Evolutionary conservation across 2,113 vertebrate species (phyloP).

Genomic region (Hiodon alosoides): DNA sequence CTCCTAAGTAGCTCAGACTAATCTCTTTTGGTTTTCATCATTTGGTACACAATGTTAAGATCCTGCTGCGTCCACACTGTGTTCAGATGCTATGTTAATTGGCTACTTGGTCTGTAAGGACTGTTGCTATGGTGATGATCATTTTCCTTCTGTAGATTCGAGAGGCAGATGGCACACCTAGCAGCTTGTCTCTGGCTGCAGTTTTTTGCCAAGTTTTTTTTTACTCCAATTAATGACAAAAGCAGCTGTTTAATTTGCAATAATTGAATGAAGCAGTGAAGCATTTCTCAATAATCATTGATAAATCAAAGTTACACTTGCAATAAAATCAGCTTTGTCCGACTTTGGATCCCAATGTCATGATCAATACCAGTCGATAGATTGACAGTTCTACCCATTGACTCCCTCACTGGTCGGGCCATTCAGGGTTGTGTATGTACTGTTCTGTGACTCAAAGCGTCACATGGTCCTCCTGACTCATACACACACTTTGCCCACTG

Average conservation of each 20-base stretch:
- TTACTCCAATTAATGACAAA: conserved; percentile 13
- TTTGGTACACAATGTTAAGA: conserved; percentile 10
- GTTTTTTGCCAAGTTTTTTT: background rate
- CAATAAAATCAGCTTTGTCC: no score
- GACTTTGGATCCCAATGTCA: no score
- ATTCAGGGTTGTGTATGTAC: no score
- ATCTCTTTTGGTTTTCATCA: conserved; percentile 13
- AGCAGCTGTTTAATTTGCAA: background rate
- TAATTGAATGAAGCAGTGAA: background rate
- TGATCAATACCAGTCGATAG: no score
- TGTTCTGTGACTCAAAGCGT: no score
- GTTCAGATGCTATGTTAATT: conserved; percentile 22
- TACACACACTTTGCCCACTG: no score
- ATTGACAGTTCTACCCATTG: no score
- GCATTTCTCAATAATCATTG: no score
- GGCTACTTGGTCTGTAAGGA: conserved; percentile 7
- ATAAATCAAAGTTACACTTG: no score
- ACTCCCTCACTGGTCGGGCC: no score
- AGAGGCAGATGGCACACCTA: conserved; percentile 7
- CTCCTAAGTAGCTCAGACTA: background rate
- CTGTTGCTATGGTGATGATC: conserved; percentile 17
- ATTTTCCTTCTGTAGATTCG: background rate
- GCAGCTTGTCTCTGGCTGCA: conserved; percentile 12
- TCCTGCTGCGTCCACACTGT: conserved; percentile 6
- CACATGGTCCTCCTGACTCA: no score